Evolutionary conservation across 2,888 invertebrate genomes (phyloP), one percentile per base, ranked within the genome.

Genomic region (Dryobotodes eremita): DNA sequence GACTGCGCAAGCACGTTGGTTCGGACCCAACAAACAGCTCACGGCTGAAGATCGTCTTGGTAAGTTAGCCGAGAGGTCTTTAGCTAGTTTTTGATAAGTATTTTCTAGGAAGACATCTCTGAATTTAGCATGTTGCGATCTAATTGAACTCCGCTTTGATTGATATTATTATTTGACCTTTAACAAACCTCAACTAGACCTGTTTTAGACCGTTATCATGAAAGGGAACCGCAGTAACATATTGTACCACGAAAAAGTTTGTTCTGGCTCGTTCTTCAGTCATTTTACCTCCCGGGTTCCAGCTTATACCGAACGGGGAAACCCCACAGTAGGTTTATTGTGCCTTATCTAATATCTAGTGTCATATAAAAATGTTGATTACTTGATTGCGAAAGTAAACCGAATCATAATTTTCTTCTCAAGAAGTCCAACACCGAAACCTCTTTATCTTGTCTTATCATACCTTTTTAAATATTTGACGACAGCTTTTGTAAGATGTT

Each of bases 401-500:
- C 5, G 26, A 26, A 26, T 55, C 11, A 50, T 64, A 20, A 53
- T 66, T 59, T 77, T 46, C 26, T 68, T 55, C 26, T 48, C 17
- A n/a, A 36, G 46, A 71, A 62, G 20, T 46, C 7, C 36, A 36
- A 53, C 62, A 82, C 42, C 17, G 57, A 42, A 82, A 76, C 31
- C 2, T 15, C 6, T 23, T 46, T 64, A 83, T 80, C 82, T 66
- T 20, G 31, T 15, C 53, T 83, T 70, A 77, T 79, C 75, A 74
- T 3, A 23, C 11, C 13, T 68, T 46, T 69, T 15, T 64, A 83
- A 83, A 77, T 70, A 83, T 83, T 65, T 69, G 42, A n/a, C 42
- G 57, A 57, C 31, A 53, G 15, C 59, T 64, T 65, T 26, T 23
- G 50, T n/a, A 61, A 7, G 20, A n/a, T 48, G 61, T n/a, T 53